Base-by-base conservation (phyloP, 2,113 vertebrate species). In the Athene noctua region DNA sequence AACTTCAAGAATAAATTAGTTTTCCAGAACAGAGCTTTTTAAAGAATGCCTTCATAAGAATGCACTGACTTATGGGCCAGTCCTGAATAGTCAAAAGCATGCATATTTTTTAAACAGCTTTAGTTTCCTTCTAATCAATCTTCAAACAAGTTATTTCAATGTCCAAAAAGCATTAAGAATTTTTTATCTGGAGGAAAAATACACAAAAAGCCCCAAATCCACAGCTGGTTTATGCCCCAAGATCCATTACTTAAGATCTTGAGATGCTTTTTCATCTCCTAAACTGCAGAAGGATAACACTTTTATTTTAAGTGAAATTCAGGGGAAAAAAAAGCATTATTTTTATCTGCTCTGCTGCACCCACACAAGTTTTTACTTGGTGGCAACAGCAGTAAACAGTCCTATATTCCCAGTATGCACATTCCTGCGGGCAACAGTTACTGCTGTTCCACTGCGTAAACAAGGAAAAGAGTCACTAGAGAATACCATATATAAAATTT, bases 311-410 rank as follows among this genome's bases (percentile, higher is more conserved):
- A 55, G 15, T 38, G 40, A 86, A 75, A 40, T 51, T 75, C 40
- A 44, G 21, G 4, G 5, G 5, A 7, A n/a, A 52, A 52, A 7
- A 3, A 32, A 10, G 4, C 12, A 62, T 0, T 61, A 27, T 67
- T 90, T 92, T 57, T 57, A 58, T 40, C 66, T 71, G 16, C 59
- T 86, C 4, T 93, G n/a, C 44, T 80, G 40, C 47, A 90, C 34
- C 34, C 40, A 61, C 44, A 55, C 0, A 0, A 63, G 51, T 52
- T 73, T 46, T 89, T 67, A 29, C 40, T 74, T 4, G 2, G 36
- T 22, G 93, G 65, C 52, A 92, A 65, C 46, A 83, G 58, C 23
- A 52, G 47, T 61, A 70, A 96, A 82, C 66, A 86, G 52, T 15
- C 27, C 40, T 38, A 0, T 83, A 81, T 13, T 92, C 85, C 94